Percentiles rank a stretch among this genome's conserved stretches.
These are phyloP conservation scores for Calonectris borealis DNA, from an alignment of 2,113 vertebrate genomes.

Conservation along the genomic window DNA sequence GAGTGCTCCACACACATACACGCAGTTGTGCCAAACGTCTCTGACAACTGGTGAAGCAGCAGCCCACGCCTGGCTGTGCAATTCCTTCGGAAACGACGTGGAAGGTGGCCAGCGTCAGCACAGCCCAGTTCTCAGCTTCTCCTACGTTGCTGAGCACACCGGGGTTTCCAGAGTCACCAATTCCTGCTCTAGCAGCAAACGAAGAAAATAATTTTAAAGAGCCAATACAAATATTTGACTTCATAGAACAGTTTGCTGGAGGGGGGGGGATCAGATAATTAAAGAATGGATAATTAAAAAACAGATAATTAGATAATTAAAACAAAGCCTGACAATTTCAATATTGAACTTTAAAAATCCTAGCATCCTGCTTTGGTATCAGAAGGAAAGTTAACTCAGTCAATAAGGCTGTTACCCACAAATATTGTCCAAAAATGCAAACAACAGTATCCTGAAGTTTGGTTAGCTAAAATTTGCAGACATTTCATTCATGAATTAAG, in stretches of 20 bases:
- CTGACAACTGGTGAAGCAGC: constrained; percentile 1
- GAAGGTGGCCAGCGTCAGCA: neutral
- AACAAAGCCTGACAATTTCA: neutral
- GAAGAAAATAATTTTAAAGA: neutral
- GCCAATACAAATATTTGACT: neutral
- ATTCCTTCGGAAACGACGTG: neutral
- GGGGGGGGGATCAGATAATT: neutral
- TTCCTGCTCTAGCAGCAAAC: neutral
- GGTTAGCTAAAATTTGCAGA: neutral
- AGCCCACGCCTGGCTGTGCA: neutral
- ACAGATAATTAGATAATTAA: neutral
- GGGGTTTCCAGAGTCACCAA: neutral
- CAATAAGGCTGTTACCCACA: neutral
- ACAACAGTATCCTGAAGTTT: neutral
- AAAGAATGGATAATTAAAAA: neutral
- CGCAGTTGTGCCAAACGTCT: neutral
- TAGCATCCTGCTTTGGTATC: neutral
- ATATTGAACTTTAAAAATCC: neutral
- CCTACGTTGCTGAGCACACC: neutral
- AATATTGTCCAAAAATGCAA: neutral
- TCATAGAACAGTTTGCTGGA: neutral
- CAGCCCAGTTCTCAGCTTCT: neutral
- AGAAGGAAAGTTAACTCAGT: neutral
- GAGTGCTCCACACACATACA: neutral
- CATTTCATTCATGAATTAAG: neutral